phyloP scores from a whole-genome alignment of 2,113 vertebrate genomes.

The Melospiza melodia region DNA sequence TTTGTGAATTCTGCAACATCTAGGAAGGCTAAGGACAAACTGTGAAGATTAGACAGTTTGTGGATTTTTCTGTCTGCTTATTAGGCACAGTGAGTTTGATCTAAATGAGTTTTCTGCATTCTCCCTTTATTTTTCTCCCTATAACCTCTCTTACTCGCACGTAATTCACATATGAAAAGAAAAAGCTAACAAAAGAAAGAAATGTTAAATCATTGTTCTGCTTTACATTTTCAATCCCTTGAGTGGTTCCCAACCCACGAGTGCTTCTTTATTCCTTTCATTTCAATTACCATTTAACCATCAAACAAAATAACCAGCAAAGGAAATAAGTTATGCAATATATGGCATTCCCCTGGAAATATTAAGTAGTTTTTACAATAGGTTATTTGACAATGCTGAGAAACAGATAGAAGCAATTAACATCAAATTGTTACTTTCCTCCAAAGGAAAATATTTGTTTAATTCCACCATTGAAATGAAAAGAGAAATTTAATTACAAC shows the following conservation, averaged over 20 bases:
- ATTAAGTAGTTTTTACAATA: constrained; percentile 31
- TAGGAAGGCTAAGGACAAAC: not conserved
- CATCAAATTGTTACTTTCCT: constrained; percentile 59
- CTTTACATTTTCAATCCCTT: constrained; percentile 37
- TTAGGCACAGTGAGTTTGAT: constrained; percentile 25
- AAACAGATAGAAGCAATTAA: constrained; percentile 59
- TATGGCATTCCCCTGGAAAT: constrained; percentile 25
- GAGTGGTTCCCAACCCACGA: constrained; percentile 38
- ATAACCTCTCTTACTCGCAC: not conserved
- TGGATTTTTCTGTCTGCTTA: constrained; percentile 4
- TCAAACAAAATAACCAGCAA: constrained; percentile 49
- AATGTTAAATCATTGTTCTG: constrained; percentile 48
- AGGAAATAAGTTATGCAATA: constrained; percentile 48
- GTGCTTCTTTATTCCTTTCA: constrained; percentile 37
- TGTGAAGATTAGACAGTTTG: not conserved
- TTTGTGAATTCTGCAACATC: not conserved
- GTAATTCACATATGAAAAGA: constrained; percentile 33
- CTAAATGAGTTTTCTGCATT: constrained; percentile 13
- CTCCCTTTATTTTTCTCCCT: not conserved
- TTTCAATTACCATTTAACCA: constrained; percentile 51
- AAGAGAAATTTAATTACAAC: constrained; percentile 58
- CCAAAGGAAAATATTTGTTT: constrained; percentile 67
- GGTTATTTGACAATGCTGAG: constrained; percentile 28
- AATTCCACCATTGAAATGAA: constrained; percentile 46
- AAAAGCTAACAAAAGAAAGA: constrained; percentile 44